phyloP scores from a whole-genome alignment of 2,113 vertebrate species.

The Pteropus alecto region DNA sequence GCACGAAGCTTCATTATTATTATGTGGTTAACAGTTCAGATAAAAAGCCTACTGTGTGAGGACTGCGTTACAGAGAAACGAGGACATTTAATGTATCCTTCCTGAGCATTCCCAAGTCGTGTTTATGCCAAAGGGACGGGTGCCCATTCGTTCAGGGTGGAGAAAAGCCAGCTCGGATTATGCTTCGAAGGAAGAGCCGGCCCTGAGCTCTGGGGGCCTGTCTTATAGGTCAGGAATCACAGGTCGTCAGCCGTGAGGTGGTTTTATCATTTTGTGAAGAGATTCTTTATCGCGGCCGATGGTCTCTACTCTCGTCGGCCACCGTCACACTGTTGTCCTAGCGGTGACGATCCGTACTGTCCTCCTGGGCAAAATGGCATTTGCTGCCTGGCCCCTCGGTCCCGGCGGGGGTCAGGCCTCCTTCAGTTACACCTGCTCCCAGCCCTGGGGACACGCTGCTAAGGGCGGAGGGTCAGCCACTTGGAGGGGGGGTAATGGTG shows the following conservation, averaged over 20 bases:
- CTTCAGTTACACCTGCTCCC: not conserved
- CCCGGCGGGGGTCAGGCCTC: too few relatives aligned
- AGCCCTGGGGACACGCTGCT: accelerated
- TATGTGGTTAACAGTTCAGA: not conserved
- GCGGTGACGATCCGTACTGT: accelerated
- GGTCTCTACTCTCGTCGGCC: not conserved
- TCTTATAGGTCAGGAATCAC: not conserved
- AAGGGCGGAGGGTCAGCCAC: accelerated
- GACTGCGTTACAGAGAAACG: not conserved
- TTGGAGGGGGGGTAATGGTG: not conserved
- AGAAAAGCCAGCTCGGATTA: not conserved
- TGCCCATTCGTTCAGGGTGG: not conserved
- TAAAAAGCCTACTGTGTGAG: not conserved
- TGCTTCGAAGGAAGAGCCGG: not conserved
- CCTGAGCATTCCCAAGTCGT: not conserved
- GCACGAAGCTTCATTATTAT: not conserved
- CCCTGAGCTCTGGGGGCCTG: not conserved
- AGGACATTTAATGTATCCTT: not conserved
- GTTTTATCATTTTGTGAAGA: not conserved
- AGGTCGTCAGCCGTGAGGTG: not conserved
- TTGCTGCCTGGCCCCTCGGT: not conserved
- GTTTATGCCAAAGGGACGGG: not conserved
- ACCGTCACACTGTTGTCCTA: accelerated
- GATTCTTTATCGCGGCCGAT: not conserved
- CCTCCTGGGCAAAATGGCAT: not conserved